Percentiles rank a stretch among this genome's conserved stretches.
These are phyloP conservation scores for Pionites leucogaster DNA, from an alignment of 2,113 vertebrate genomes.

Conservation along the genomic window DNA sequence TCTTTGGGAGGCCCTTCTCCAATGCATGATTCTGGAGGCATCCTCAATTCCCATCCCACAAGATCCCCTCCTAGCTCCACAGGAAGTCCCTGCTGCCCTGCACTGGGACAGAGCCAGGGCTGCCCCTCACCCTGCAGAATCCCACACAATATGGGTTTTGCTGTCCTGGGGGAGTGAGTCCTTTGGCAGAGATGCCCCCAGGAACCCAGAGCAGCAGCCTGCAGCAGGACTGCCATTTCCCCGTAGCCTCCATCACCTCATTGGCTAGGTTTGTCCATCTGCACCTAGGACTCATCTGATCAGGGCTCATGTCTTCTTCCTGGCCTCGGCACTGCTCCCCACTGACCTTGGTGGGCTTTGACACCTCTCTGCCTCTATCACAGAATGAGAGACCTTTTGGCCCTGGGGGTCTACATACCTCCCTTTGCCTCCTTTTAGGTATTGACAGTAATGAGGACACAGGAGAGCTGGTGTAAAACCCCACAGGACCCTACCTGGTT, in stretches of 20 bases:
- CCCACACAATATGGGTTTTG: accelerated
- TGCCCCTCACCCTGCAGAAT: background rate
- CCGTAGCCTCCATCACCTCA: background rate
- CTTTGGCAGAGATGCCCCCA: background rate
- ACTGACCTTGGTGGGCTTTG: accelerated
- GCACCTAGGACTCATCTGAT: background rate
- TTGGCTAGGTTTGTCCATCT: background rate
- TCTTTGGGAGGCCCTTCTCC: background rate
- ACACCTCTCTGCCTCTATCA: background rate
- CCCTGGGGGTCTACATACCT: background rate
- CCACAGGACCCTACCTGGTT: background rate
- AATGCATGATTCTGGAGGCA: background rate
- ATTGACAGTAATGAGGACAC: background rate
- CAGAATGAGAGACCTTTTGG: background rate
- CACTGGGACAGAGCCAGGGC: background rate
- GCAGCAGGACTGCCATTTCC: background rate
- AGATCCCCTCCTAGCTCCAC: background rate
- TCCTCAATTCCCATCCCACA: accelerated
- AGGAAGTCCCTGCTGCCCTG: background rate
- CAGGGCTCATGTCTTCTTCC: background rate
- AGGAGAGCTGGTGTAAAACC: background rate
- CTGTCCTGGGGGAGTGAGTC: background rate
- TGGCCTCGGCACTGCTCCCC: background rate
- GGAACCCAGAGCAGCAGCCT: background rate
- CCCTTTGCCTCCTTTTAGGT: background rate